Evolutionary conservation across 2,888 invertebrate genomes (phyloP).

Genomic region (Caenorhabditis virilis): DNA sequence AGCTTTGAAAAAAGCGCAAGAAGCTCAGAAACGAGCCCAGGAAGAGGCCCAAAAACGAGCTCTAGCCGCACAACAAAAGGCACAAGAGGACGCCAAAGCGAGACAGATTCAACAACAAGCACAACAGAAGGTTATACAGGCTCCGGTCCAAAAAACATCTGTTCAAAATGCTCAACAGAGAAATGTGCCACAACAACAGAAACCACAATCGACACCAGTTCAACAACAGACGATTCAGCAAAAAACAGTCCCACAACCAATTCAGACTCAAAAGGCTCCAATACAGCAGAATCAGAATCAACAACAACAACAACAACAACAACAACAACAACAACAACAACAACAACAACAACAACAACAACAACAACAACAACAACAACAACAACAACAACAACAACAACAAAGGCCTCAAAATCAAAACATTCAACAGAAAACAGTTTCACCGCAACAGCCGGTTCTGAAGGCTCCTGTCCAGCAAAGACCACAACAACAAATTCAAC

Average conservation of each 20-base stretch:
- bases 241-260: constrained; percentile 13
- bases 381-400: too few species aligned
- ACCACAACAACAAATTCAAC: constrained; percentile 21
- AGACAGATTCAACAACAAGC: constrained; percentile 23
- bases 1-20: constrained; percentile 19
- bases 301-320: constrained; percentile 17
- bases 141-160: too few species aligned
- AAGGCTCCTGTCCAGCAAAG: constrained; percentile 27
- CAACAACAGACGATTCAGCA: constrained; percentile 22
- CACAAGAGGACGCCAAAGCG: constrained; percentile 9
- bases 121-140: too few species aligned
- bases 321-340: constrained; percentile 7
- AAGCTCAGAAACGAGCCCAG: constrained; percentile 15
- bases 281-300: constrained; percentile 29
- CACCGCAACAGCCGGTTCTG: constrained; percentile 22
- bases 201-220: constrained; percentile 17
- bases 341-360: too few species aligned
- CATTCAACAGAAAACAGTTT: constrained; percentile 22
- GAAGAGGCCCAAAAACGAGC: constrained; percentile 16
- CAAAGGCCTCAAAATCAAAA: constrained; percentile 17
- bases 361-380: constrained; percentile 2
- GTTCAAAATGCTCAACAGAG: constrained; percentile 8
- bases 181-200: too few species aligned
- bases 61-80: constrained; percentile 16
- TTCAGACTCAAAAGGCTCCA: constrained; percentile 32